phyloP scores from a whole-genome alignment of 2,113 vertebrate species.

The Pituophis catenifer region DNA sequence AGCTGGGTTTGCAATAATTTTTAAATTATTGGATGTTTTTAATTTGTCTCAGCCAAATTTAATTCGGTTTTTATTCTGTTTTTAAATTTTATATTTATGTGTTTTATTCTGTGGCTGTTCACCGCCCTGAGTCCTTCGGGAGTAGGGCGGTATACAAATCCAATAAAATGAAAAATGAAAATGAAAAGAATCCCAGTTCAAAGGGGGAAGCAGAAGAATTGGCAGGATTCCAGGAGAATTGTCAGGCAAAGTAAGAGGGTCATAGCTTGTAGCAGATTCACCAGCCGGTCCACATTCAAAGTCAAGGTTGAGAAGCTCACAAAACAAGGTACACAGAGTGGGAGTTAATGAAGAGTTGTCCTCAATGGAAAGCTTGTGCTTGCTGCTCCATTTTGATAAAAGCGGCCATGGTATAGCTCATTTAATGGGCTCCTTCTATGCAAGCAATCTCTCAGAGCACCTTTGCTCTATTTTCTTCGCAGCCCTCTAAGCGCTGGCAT shows the following conservation, averaged over 20 bases:
- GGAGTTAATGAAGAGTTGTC: background rate
- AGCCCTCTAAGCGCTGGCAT: background rate
- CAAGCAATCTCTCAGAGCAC: background rate
- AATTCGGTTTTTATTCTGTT: too few relatives aligned
- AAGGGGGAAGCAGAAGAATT: background rate
- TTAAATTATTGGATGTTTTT: too few relatives aligned
- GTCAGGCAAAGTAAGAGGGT: background rate
- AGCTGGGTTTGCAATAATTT: too few relatives aligned
- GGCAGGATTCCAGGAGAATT: background rate
- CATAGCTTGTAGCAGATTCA: background rate
- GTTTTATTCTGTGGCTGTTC: too few relatives aligned
- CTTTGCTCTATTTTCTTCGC: background rate
- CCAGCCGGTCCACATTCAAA: background rate
- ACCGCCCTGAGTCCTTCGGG: too few relatives aligned
- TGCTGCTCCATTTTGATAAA: background rate
- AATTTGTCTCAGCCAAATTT: too few relatives aligned
- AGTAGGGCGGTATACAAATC: too few relatives aligned
- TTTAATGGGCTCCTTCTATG: background rate
- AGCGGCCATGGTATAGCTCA: background rate
- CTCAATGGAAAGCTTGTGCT: background rate
- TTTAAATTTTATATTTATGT: too few relatives aligned
- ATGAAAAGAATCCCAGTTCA: background rate
- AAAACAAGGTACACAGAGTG: background rate
- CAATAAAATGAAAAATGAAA: too few relatives aligned
- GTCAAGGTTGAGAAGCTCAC: background rate